A percentile compares a stretch with the other conserved stretches of the same genome.
These are phyloP conservation scores for Salvelinus fontinalis DNA, from an alignment of 2,113 vertebrate species.

Conservation along the genomic window DNA sequence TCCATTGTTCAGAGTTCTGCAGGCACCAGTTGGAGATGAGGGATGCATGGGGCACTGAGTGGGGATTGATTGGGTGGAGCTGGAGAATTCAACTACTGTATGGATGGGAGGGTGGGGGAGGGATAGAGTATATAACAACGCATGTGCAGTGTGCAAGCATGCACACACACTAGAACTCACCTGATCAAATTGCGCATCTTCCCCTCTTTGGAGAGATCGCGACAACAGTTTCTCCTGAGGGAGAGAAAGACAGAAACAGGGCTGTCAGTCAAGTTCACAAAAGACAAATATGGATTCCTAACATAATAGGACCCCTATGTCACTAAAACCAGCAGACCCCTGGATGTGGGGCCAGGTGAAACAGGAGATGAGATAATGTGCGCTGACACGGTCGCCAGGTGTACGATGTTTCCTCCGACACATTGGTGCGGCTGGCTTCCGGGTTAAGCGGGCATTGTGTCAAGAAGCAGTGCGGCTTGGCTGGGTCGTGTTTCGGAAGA, in stretches of 20 bases:
- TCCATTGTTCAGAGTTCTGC: conserved; percentile 66
- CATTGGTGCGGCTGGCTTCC: no score
- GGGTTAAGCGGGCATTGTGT: no score
- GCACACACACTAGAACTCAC: conserved; percentile 65
- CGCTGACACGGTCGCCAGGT: no score
- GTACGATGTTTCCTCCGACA: no score
- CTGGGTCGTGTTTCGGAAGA: no score
- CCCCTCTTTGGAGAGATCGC: conserved; percentile 96
- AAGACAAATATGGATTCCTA: conserved; percentile 1
- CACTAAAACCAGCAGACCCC: not conserved
- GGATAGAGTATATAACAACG: not conserved
- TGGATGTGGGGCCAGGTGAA: not conserved
- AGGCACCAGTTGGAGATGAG: conserved; percentile 59
- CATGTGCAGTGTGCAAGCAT: not conserved
- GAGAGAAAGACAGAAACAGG: not conserved
- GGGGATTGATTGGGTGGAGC: conserved; percentile 47
- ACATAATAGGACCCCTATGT: not conserved
- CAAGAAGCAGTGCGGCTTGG: no score
- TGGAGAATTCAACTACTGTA: conserved; percentile 37
- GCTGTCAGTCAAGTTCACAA: not conserved
- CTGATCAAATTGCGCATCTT: conserved; percentile 99
- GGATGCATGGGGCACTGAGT: conserved; percentile 42
- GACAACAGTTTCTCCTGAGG: conserved; percentile 94
- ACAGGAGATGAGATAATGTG: not conserved
- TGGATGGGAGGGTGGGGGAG: not conserved